These are phyloP conservation scores for Apus apus DNA, from an alignment of 2,113 vertebrate genomes.

Conservation along the genomic window DNA sequence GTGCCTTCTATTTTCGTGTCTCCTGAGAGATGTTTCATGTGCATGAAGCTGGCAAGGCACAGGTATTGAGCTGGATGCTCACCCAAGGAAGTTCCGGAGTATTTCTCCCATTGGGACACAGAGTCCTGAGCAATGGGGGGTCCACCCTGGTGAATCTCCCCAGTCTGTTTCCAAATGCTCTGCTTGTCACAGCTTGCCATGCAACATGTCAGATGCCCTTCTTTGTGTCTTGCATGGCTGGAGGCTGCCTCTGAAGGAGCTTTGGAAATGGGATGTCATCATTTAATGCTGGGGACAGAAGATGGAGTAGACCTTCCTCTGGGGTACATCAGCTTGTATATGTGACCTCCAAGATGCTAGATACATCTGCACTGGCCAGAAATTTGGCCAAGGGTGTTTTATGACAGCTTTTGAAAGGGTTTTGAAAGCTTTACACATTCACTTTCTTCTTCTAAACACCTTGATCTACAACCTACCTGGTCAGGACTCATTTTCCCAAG, in stretches of 20 bases:
- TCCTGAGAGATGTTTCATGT: not conserved
- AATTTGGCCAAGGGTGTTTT: not conserved
- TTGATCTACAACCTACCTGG: not conserved
- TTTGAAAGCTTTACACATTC: not conserved
- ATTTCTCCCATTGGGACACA: not conserved
- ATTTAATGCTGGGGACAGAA: not conserved
- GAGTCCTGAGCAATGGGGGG: not conserved
- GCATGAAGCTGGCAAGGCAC: not conserved
- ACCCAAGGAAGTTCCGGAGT: not conserved
- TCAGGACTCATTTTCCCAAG: not conserved
- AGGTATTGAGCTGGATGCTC: not conserved
- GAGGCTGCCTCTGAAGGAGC: not conserved
- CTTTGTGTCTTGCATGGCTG: not conserved
- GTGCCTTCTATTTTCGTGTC: accelerated
- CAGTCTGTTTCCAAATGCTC: not conserved
- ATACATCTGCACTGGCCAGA: not conserved
- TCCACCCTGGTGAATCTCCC: not conserved
- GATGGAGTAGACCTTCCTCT: not conserved
- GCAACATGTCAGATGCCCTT: not conserved
- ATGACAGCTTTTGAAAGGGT: not conserved
- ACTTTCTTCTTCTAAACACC: not conserved
- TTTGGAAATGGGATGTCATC: not conserved
- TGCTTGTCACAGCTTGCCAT: not conserved
- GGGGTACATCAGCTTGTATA: not conserved
- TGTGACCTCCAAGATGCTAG: not conserved